A percentile compares a stretch with the other conserved stretches of the same genome.
Conservation (phyloP, 2,113 vertebrate species). For the Hippocampus mohnikei region DNA sequence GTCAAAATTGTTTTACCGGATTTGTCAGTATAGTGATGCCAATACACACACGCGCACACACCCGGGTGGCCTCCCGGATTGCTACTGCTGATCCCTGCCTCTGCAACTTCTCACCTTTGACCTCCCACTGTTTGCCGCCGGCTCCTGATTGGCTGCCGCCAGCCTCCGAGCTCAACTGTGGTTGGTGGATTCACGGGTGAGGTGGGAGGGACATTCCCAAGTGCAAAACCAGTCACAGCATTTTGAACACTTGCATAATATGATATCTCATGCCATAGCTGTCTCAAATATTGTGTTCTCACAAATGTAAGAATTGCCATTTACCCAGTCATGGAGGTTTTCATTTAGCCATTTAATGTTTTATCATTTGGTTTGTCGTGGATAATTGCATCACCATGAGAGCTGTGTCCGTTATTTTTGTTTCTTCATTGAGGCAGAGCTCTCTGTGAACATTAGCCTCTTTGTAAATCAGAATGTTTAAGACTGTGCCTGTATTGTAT, state of each 20-base stretch:
- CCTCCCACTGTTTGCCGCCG: constrained; percentile 66
- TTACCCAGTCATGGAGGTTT: neutral
- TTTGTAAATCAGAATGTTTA: neutral
- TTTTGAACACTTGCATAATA: neutral
- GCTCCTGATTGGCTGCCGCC: constrained; percentile 57
- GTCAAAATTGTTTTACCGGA: neutral
- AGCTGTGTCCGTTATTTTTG: neutral
- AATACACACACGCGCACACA: constrained; percentile 41
- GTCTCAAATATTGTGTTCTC: neutral
- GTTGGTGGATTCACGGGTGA: constrained; percentile 51
- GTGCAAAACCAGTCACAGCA: constrained; percentile 49
- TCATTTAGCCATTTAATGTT: neutral
- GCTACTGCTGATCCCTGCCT: constrained; percentile 63
- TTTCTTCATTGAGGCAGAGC: neutral
- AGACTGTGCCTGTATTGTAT: neutral
- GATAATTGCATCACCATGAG: neutral
- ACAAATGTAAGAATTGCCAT: neutral
- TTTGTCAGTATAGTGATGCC: constrained; percentile 41
- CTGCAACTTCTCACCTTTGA: constrained; percentile 65
- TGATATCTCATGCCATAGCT: neutral
- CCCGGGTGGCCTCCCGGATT: constrained; percentile 50
- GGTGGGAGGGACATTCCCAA: constrained; percentile 52
- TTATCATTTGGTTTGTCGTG: neutral
- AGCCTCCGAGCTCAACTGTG: constrained; percentile 43
- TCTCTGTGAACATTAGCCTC: neutral